Evolutionary conservation across 2,888 invertebrate species (phyloP).

Genomic region (Tipula unca): DNA sequence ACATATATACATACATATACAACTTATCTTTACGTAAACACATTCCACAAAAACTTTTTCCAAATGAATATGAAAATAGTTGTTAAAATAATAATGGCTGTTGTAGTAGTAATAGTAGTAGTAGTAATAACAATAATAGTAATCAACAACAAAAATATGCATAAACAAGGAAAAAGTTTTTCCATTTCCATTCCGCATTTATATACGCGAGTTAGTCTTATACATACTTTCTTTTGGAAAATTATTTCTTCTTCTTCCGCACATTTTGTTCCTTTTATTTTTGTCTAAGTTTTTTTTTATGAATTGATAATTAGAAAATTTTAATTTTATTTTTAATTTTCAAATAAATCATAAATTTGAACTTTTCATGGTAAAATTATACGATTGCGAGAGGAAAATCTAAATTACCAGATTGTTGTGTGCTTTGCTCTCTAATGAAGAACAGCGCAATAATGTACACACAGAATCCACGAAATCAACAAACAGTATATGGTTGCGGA

Average conservation of each 20-base stretch:
- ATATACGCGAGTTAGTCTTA: not conserved
- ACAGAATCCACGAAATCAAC: not conserved
- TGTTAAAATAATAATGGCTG: not conserved
- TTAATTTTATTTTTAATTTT: not conserved
- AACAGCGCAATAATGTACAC: not conserved
- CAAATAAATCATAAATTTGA: not conserved
- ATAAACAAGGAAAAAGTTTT: not conserved
- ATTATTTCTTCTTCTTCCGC: not conserved
- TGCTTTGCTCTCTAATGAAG: not conserved
- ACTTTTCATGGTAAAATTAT: not conserved
- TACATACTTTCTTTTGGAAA: not conserved
- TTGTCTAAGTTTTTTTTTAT: not conserved
- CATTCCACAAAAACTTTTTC: not conserved
- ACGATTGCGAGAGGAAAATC: not conserved
- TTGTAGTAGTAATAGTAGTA: not conserved
- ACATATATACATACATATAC: not conserved
- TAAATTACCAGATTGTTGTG: not conserved
- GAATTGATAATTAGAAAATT: conserved; percentile 14
- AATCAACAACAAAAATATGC: not conserved
- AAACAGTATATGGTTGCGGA: not conserved
- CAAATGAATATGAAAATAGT: not conserved
- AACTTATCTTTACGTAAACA: not conserved
- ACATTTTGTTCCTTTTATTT: not conserved
- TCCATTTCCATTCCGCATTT: not conserved
- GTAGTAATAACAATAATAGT: not conserved